A percentile compares a stretch with the other conserved stretches of the same genome.
phyloP scores from a whole-genome alignment of 2,113 vertebrate species.

The Serilophus lunatus region DNA sequence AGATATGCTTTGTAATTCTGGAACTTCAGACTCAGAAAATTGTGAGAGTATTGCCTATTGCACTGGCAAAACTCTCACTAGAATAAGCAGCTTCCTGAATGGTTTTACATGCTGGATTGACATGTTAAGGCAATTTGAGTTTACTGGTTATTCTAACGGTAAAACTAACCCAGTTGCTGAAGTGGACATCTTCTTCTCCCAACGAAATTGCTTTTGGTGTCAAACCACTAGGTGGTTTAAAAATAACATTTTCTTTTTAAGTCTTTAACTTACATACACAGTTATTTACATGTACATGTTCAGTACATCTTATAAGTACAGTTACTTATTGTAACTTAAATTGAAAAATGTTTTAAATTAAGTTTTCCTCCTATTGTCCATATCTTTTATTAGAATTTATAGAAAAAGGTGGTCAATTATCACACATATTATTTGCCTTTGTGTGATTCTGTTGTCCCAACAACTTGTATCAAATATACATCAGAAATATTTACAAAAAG shows the following conservation, averaged over 20 bases:
- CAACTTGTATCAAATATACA: background rate
- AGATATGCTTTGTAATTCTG: background rate
- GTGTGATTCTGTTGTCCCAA: background rate
- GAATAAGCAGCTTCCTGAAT: background rate
- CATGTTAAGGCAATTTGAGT: background rate
- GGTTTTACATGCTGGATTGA: background rate
- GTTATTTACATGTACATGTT: background rate
- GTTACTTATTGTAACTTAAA: background rate
- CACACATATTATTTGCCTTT: background rate
- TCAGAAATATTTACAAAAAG: background rate
- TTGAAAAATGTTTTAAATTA: background rate
- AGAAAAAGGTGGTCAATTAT: background rate
- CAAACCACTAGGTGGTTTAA: background rate
- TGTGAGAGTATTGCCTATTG: background rate
- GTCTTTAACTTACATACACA: background rate
- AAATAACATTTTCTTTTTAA: background rate
- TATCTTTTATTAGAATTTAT: background rate
- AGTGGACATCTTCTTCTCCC: background rate
- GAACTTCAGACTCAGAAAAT: background rate
- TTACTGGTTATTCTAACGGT: background rate
- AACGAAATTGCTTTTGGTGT: background rate
- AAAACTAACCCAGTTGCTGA: background rate
- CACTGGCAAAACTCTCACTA: background rate
- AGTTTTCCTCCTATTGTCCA: background rate
- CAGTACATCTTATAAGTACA: background rate